Percentiles rank a stretch among this genome's conserved stretches.
These are phyloP conservation scores for Fragum fragum DNA, from an alignment of 2,888 invertebrate species.

Conservation along the genomic window DNA sequence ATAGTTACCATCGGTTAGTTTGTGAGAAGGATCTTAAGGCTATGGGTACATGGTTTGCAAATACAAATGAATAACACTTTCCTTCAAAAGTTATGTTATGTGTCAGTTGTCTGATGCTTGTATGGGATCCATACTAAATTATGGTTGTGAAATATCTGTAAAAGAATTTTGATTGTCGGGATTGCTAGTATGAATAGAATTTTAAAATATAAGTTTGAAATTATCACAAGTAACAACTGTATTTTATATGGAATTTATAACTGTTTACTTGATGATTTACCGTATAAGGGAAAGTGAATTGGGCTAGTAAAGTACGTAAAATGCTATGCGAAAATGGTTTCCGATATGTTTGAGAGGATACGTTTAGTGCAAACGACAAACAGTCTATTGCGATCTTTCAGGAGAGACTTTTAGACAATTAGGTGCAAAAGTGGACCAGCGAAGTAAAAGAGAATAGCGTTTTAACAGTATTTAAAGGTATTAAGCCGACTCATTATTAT, in stretches of 20 bases:
- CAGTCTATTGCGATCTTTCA: slow-evolving; percentile 3
- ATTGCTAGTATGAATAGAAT: not conserved
- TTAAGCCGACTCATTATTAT: too few species aligned
- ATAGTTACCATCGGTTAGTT: not conserved
- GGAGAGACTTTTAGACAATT: slow-evolving; percentile 10
- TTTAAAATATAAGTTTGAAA: slow-evolving; percentile 9
- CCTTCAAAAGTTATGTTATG: not conserved
- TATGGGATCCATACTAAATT: slow-evolving; percentile 9
- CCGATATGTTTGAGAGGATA: slow-evolving; percentile 12
- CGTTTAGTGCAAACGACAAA: not conserved
- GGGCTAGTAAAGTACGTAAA: not conserved
- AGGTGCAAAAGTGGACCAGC: not conserved
- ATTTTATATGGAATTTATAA: not conserved
- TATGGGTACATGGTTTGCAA: not conserved
- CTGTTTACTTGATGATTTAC: not conserved
- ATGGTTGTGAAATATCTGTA: slow-evolving; percentile 6
- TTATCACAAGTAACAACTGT: not conserved
- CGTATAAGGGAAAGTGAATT: not conserved
- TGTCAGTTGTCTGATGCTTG: slow-evolving; percentile 22
- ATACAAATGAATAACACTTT: slow-evolving; percentile 2
- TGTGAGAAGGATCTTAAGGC: slow-evolving; percentile 10
- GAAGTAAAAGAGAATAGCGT: too few species aligned
- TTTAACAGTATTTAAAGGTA: too few species aligned
- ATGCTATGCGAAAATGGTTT: not conserved
- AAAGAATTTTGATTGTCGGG: not conserved